A percentile compares a stretch with the other conserved stretches of the same genome.
These are phyloP conservation scores for Malacosoma neustria DNA, from an alignment of 2,888 invertebrate species.

Conservation along the genomic window DNA sequence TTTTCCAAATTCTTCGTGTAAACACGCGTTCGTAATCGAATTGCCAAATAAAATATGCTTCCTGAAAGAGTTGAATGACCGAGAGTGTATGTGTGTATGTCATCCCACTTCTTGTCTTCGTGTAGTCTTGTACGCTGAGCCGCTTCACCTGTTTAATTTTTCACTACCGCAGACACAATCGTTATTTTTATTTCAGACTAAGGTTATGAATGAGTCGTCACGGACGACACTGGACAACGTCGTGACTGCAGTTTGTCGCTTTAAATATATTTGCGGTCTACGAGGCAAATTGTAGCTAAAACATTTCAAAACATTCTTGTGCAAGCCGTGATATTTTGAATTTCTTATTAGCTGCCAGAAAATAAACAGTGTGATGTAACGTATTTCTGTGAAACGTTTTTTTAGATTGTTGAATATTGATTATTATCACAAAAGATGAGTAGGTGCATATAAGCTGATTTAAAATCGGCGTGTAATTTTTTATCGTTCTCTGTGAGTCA, in stretches of 20 bases:
- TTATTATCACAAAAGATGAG: neutral
- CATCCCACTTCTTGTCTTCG: slow-evolving; percentile 45
- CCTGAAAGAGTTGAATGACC: slow-evolving; percentile 44
- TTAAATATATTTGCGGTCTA: slow-evolving; percentile 25
- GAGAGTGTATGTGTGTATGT: slow-evolving; percentile 44
- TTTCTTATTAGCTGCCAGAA: neutral
- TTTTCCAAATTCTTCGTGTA: neutral
- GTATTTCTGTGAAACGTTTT: neutral
- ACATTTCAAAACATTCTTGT: slow-evolving; percentile 12
- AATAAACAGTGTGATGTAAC: neutral
- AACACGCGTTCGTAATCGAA: neutral
- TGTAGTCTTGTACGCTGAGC: slow-evolving; percentile 27
- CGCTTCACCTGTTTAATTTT: slow-evolving; percentile 60
- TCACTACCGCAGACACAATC: slow-evolving; percentile 43
- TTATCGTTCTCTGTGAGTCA: slow-evolving; percentile 25
- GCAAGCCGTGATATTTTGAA: slow-evolving; percentile 4
- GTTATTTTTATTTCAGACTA: slow-evolving; percentile 48
- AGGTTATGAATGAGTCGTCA: slow-evolving; percentile 52
- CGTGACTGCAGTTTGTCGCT: slow-evolving; percentile 22
- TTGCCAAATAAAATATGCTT: slow-evolving; percentile 24
- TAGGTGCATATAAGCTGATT: slow-evolving; percentile 5
- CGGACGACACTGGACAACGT: slow-evolving; percentile 28
- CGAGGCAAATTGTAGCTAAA: slow-evolving; percentile 9
- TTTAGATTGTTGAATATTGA: neutral
- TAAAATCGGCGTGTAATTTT: slow-evolving; percentile 18